Evolutionary conservation across 2,797 vertebrate species (phyloP), one percentile per base, ranked within the genome.

Genomic region (Paguma larvata): DNA sequence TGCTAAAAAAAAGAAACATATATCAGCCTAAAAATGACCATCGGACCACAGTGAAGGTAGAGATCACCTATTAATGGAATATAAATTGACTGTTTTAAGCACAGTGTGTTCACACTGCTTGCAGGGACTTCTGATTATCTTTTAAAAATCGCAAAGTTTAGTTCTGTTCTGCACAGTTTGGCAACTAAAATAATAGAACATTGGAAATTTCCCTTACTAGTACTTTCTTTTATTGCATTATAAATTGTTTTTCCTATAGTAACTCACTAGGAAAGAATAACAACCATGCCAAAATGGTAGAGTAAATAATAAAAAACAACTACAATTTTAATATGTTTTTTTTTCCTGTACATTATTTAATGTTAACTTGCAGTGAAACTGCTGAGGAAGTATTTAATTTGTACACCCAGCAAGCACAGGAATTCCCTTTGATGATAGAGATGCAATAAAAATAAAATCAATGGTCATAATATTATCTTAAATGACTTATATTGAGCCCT

Each of bases 281-380:
- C 46, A 95, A 83, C 25, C 21, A 63, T 63, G 38, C n/a, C 89
- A 89, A 87, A 85, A 44, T 44, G 77, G 83, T 90, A 46, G 48
- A 73, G 67, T 88, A 67, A 95, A 92, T 91, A 94, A 97, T 97
- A 95, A 75, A 97, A 95, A 95, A 68, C 88, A 96, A 85, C 73
- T 70, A 15, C 34, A 86, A 89, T 92, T 79, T 95, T 78, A 91
- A 79, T 91, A 46, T 41, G 27, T 32, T 93, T 89, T 89, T 89
- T 89, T 75, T n/a, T 48, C 56, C 51, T 79, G 14, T 27, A 84
- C 48, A 80, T 94, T 89, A 91, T 77, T 96, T 93, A 96, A 89
- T 79, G 78, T n/a, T 88, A 84, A 89, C 63, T 63, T 91, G 72
- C 23, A 70, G 68, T 88, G 82, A 63, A 67, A 79, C 27, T 84